Evolutionary conservation across 35 echinoderm and acorn worm species (phyloP), one percentile per base, ranked within the genome.

Genomic region (Lytechinus pictus): DNA sequence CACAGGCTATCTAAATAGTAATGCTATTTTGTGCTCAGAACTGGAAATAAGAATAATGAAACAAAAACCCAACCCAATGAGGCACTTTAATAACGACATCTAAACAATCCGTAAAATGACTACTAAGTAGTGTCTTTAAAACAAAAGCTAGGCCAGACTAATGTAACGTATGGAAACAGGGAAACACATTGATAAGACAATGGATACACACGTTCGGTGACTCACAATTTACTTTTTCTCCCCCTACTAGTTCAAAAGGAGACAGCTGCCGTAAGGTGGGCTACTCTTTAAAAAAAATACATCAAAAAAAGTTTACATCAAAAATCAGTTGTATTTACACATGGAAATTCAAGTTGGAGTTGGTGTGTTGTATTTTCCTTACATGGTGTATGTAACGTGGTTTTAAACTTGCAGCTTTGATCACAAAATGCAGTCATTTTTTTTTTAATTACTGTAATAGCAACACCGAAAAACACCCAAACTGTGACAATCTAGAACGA

Each of bases 391-490:
- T 44, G 52, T 90, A 13, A 90, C 33, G 52, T 54, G 52, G 88
- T 21, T 90, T 90, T 3, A 54, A 90, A 90, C 52, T 90, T 90
- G 88, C 88, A 90, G 88, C 88, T 90, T 90, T 13, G 52, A 10
- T 90, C 29, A 90, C 88, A 90, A 79, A 90, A 90, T 90, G 88
- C 88, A 90, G 88, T 93, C 92, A 93, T 55, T 93, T 93, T 57
- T 93, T 12, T 93, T 93, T 12, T 93, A 57, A 54, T 93, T 54
- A 55, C 53, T 93, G 19, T 16, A 79, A 79, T 93, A 53, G 52
- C 28, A 93, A 93, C 53, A 93, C 11, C 29, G 16, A 90, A 90
- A 79, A 90, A 90, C 88, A 90, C n/a, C 88, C 88, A 90, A 90
- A 90, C 28, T 90, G 29, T 90, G 88, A 90, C 88, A 90, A 90